Conservation (phyloP, 92 coral and sea anemone genomes). For the Umimayanthus kanabou region DNA sequence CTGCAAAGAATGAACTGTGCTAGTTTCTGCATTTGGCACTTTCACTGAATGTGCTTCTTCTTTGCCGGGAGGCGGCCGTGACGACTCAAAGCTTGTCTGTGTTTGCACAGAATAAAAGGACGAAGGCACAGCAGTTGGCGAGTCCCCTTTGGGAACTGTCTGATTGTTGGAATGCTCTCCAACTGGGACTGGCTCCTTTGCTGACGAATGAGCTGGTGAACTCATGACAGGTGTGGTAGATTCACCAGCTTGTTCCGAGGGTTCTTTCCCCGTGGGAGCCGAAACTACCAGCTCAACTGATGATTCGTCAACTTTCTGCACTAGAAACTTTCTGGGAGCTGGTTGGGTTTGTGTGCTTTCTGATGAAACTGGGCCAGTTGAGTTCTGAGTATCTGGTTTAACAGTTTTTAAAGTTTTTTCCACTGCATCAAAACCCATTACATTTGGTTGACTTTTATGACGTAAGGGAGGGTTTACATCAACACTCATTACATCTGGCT, state of each 20-base stretch:
- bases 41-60: background rate
- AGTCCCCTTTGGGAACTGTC: background rate
- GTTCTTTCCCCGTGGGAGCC: background rate
- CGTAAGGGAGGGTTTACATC: constrained; percentile 33
- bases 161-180: constrained; percentile 9
- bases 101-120: constrained; percentile 59
- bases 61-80: constrained; percentile 1
- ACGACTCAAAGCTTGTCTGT: constrained; percentile 63
- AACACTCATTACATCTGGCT: constrained; percentile 7
- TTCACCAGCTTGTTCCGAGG: background rate
- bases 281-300: background rate
- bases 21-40: background rate
- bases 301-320: constrained; percentile 62
- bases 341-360: constrained; percentile 29
- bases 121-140: constrained; percentile 24
- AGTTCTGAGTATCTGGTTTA: background rate
- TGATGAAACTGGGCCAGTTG: background rate
- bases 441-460: constrained; percentile 37
- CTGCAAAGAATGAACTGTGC: background rate
- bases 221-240: background rate
- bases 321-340: constrained; percentile 52
- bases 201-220: constrained; percentile 39
- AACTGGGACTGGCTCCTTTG: constrained; percentile 32
- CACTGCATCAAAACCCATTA: background rate
- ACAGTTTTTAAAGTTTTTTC: constrained; percentile 21